Conservation (phyloP, 1,140 invertebrate genomes). For the Pogonomyrmex barbatus region DNA sequence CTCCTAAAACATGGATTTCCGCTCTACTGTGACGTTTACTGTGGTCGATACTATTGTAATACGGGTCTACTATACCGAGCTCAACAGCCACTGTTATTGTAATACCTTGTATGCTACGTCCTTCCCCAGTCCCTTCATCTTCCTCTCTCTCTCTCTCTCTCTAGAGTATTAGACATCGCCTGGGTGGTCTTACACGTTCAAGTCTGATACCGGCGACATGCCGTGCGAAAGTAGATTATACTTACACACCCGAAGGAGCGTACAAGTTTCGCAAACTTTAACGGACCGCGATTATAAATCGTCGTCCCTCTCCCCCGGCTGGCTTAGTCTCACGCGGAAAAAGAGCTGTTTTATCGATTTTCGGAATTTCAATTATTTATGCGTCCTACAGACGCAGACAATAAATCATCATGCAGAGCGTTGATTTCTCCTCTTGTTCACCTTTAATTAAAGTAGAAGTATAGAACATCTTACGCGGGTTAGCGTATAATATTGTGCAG, state of each 20-base stretch:
- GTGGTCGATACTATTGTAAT: slow-evolving; percentile 62
- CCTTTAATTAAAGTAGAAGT: neutral
- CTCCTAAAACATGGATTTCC: slow-evolving; percentile 59
- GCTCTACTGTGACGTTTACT: slow-evolving; percentile 59
- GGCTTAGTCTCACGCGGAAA: neutral
- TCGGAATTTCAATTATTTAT: slow-evolving; percentile 54
- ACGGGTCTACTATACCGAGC: slow-evolving; percentile 49
- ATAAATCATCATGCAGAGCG: slow-evolving; percentile 12
- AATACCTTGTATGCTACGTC: slow-evolving; percentile 66
- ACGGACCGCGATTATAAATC: slow-evolving; percentile 60
- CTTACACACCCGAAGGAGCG: slow-evolving; percentile 58
- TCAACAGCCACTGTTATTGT: slow-evolving; percentile 68
- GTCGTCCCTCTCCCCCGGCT: slow-evolving; percentile 31
- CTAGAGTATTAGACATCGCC: slow-evolving; percentile 71
- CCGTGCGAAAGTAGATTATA: slow-evolving; percentile 62
- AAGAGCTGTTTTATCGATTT: slow-evolving; percentile 28
- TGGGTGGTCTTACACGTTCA: slow-evolving; percentile 62
- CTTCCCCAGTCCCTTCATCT: slow-evolving; percentile 9
- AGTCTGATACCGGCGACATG: slow-evolving; percentile 60
- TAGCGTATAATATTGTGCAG: slow-evolving; percentile 2
- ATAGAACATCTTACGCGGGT: neutral
- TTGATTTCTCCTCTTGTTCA: slow-evolving; percentile 15
- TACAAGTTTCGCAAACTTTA: slow-evolving; percentile 59
- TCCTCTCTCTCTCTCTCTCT: slow-evolving; percentile 64
- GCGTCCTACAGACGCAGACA: neutral